Base-by-base conservation (phyloP, 2,888 invertebrate species). In the Elmis aenea region DNA sequence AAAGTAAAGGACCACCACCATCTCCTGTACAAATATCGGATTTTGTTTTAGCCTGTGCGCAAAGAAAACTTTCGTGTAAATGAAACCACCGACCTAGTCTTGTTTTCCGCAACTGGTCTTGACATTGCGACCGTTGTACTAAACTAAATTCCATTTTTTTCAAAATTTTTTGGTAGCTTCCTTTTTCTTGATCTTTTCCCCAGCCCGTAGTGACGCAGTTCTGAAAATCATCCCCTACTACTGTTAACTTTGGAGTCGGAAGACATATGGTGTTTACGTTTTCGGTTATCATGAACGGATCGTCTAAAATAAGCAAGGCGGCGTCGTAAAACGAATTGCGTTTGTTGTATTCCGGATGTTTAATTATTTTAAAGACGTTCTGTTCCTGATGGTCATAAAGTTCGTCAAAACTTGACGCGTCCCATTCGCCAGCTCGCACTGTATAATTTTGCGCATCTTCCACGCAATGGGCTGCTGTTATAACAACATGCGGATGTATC, bases 401-500 rank as follows among this genome's bases (percentile, higher is more conserved):
- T 16, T 42, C 38, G 1, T n/a, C 27, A 18, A 1, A 15, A 1
- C 5, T 12, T 1, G n/a, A 5, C 1, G 25, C 13, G 13, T 35
- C 22, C 32, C 34, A 42, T 26, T 34, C 38, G 10, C 42, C 42
- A 2, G 21, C 31, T 11, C 38, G 26, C 3, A 25, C 35, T 2
- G n/a, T 18, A 18, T 27, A 84, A 15, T 73, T 63, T 23, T 77
- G 9, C 61, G 51, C 12, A 10, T 18, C 57, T 35, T 52, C 54
- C 8, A 83, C 74, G 54, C 81, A 81, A 61, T 88, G 87, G 0
- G 84, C 85, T 0, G 83, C 82, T 0, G 87, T 87, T 3, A 87
- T 59, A 0, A 84, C 80, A 0, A 83, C 83, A 27, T 68, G 67
- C 0, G 75, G 77, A 37, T 83, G 80, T 42, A 87, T 84, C 8